Evolutionary conservation across 2,797 vertebrate species (phyloP), one percentile per base, ranked within the genome.

Genomic region (Mycteria americana): DNA sequence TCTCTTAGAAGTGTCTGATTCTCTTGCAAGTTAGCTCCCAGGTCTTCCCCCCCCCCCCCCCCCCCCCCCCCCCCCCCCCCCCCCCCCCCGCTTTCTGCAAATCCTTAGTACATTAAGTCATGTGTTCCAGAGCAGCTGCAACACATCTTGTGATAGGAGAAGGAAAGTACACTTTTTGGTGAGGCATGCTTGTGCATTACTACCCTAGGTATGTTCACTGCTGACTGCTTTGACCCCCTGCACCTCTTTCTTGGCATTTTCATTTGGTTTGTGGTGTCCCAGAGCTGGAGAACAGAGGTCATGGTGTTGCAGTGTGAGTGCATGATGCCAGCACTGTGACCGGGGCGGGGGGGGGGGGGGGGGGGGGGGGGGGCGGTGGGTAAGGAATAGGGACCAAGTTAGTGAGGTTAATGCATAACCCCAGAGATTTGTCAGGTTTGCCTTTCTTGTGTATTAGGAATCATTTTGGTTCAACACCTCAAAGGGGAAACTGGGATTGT

Each of bases 51-150:
- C n/a, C n/a, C n/a, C n/a, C n/a, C n/a, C n/a, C n/a, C n/a, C n/a
- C n/a, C n/a, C n/a, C n/a, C n/a, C n/a, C n/a, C n/a, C n/a, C n/a
- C n/a, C n/a, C n/a, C n/a, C n/a, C n/a, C n/a, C n/a, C n/a, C n/a
- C n/a, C n/a, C n/a, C n/a, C n/a, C n/a, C n/a, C n/a, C n/a, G n/a
- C n/a, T 64, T 93, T 95, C 48, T 92, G 79, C 56, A 60, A 64
- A 53, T 84, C 88, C 41, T 77, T 77, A n/a, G 77, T 88, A 57
- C 16, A 8, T 50, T 54, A 85, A 92, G 69, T 95, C 80, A 63
- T 70, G 74, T 95, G 82, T 89, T 95, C 79, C 73, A 59, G 56
- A 93, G 81, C 94, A 95, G 88, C 94, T 95, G 93, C 73, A 95
- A 6, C 57, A 23, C 41, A 82, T 94, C 74, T 91, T 53, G 60